phyloP scores from a whole-genome alignment of 1,140 invertebrate species.

The Chrysomallon squamiferum region DNA sequence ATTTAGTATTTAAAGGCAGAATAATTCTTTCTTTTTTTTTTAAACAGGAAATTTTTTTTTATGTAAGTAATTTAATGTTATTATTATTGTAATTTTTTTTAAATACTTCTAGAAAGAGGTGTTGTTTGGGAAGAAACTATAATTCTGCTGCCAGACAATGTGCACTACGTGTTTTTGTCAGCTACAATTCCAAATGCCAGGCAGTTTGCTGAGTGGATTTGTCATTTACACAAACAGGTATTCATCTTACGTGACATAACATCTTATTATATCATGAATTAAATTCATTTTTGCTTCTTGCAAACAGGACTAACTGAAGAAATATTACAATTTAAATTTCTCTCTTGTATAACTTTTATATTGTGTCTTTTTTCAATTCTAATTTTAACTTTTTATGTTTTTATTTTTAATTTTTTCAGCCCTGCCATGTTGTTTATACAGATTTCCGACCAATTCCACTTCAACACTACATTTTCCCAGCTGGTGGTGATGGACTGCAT shows the following conservation, averaged over 20 bases:
- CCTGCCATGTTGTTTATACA: conserved; percentile 99
- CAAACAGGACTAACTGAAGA: not conserved
- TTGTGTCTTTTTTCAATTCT: too few species aligned
- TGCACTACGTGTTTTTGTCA: conserved; percentile 98
- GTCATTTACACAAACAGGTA: conserved; percentile 84
- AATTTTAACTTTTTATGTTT: too few species aligned
- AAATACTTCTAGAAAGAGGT: conserved; percentile 77
- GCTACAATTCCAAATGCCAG: conserved; percentile 99
- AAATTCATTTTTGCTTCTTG: not conserved
- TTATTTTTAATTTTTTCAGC: conserved; percentile 69
- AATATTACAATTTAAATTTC: not conserved
- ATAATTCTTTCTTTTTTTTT: too few species aligned
- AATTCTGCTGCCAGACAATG: conserved; percentile 96
- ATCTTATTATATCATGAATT: not conserved
- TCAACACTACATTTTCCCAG: conserved; percentile 97
- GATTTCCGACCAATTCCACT: conserved; percentile 97
- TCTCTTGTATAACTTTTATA: not conserved
- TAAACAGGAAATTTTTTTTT: too few species aligned
- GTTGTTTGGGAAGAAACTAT: conserved; percentile 99
- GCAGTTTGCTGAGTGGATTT: conserved; percentile 98
- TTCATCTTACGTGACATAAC: too few species aligned
- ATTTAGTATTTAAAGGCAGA: too few species aligned
- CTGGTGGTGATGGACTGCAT: conserved; percentile 93
- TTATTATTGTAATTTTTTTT: conserved; percentile 8
- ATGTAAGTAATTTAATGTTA: not conserved